phyloP scores from a whole-genome alignment of 2,113 vertebrate genomes.

The Piaya cayana region DNA sequence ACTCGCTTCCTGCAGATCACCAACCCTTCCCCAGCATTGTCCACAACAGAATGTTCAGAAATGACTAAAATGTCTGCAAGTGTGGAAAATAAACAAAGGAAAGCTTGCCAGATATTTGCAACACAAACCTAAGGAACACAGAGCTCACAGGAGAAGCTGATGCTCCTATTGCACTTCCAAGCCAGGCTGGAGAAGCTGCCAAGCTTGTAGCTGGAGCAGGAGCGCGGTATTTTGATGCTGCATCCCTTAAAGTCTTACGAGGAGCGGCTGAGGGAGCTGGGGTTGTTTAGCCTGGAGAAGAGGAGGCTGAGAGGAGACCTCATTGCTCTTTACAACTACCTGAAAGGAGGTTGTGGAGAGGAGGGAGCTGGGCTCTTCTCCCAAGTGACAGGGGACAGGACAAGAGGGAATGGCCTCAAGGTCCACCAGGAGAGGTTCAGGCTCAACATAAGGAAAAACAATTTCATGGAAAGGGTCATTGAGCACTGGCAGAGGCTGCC shows the following conservation, averaged over 20 bases:
- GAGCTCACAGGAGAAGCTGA: neutral
- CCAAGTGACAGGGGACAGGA: too few relatives aligned
- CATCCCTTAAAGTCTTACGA: neutral
- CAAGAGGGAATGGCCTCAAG: too few relatives aligned
- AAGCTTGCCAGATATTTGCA: neutral
- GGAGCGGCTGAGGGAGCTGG: too few relatives aligned
- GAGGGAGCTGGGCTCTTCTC: too few relatives aligned
- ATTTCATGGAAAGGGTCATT: too few relatives aligned
- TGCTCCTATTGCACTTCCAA: neutral
- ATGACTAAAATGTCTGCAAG: neutral
- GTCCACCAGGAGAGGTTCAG: too few relatives aligned
- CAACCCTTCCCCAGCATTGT: conserved; percentile 46
- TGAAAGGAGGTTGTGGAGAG: too few relatives aligned
- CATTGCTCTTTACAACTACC: too few relatives aligned
- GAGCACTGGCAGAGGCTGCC: too few relatives aligned
- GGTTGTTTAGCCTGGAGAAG: too few relatives aligned
- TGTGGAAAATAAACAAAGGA: neutral
- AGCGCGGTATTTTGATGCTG: neutral
- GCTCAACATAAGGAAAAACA: too few relatives aligned
- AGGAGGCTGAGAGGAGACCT: too few relatives aligned
- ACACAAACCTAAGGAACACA: neutral
- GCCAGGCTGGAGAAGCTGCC: neutral
- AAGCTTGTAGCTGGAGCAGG: neutral
- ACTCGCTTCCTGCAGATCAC: conserved; percentile 70
- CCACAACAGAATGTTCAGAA: neutral